Conservation (phyloP, 2,113 vertebrate species). For the Saccopteryx leptura region DNA sequence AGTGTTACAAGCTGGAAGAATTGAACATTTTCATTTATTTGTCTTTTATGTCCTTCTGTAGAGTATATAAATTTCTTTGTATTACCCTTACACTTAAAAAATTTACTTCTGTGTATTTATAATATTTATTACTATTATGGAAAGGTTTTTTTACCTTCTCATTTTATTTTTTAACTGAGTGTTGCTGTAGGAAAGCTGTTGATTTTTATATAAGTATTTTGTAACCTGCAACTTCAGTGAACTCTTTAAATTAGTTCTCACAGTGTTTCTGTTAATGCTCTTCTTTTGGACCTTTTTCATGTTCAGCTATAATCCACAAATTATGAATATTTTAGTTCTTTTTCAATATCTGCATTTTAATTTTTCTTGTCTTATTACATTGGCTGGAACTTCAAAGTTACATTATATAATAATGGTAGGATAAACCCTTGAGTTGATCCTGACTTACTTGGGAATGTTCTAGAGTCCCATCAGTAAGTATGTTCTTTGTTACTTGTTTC, state of each 20-base stretch:
- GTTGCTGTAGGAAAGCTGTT: neutral
- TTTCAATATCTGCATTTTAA: neutral
- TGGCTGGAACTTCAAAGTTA: constrained; percentile 37
- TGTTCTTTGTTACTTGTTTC: neutral
- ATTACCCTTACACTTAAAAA: neutral
- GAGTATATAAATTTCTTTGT: constrained; percentile 20
- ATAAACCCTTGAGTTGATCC: neutral
- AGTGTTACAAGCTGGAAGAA: neutral
- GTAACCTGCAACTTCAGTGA: neutral
- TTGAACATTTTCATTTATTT: neutral
- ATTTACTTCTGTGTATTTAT: constrained; percentile 11
- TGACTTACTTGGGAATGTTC: neutral
- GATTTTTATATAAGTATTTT: constrained; percentile 26
- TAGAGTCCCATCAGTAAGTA: neutral
- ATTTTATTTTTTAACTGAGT: constrained; percentile 27
- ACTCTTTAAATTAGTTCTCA: constrained; percentile 18
- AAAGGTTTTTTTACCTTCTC: neutral
- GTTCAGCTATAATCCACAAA: neutral
- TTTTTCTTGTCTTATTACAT: constrained; percentile 61
- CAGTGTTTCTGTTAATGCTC: neutral
- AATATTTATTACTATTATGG: neutral
- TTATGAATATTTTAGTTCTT: neutral
- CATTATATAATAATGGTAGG: neutral
- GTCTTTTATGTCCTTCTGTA: neutral
- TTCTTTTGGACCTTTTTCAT: neutral